Evolutionary conservation across 2,113 vertebrate genomes (phyloP).

Genomic region (Rostratula benghalensis): DNA sequence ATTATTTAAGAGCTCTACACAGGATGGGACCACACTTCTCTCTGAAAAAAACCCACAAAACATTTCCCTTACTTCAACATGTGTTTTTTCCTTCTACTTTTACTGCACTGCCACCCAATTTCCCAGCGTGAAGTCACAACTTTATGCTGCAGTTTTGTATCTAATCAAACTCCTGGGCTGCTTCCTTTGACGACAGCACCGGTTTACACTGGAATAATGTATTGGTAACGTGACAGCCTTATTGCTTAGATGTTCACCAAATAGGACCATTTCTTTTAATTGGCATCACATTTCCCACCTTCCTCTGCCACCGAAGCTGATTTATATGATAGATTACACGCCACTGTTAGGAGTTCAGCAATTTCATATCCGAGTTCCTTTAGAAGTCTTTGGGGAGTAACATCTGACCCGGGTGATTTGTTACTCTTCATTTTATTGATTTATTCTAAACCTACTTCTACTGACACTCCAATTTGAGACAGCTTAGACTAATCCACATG

Average conservation of each 20-base stretch:
- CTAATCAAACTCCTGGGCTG: neutral
- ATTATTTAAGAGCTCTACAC: neutral
- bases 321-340: conserved; percentile 34
- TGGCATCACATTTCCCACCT: conserved; percentile 40
- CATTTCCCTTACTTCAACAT: neutral
- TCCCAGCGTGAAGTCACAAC: neutral
- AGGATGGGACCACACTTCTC: neutral
- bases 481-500: neutral
- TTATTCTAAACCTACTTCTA: conserved; percentile 38
- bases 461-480: neutral
- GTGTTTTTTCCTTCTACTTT: neutral
- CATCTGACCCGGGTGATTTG: conserved; percentile 44
- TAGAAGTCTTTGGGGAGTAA: conserved; percentile 34
- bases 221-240: conserved; percentile 20
- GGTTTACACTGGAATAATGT: neutral
- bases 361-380: conserved; percentile 43
- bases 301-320: conserved; percentile 7
- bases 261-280: conserved; percentile 46
- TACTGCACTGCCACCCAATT: neutral
- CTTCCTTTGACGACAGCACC: neutral
- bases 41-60: neutral
- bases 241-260: neutral
- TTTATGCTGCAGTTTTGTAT: neutral
- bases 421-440: conserved; percentile 55
- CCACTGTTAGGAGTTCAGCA: conserved; percentile 18